Base-by-base conservation (phyloP, 2,797 vertebrate species). In the Presbytis comata region DNA sequence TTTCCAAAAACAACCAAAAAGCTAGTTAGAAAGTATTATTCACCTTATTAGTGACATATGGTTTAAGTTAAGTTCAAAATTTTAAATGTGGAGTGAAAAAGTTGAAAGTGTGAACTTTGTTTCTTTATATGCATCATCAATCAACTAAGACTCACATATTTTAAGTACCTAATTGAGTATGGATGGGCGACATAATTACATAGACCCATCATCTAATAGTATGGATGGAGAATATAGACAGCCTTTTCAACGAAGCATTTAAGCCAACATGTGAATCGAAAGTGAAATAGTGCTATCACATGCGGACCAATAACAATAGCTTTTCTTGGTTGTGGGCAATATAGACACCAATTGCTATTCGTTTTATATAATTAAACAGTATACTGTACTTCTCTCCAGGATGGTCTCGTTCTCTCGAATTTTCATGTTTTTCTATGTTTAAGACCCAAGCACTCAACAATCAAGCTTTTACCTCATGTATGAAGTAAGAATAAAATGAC, bases 31-130 rank as follows among this genome's bases (percentile, higher is more conserved):
- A 87, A 89, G 10, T 39, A 30, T 12, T 91, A 50, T 46, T 88
- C 79, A 81, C 78, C 44, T 91, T 67, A 83, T 57, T 81, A 53
- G 12, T 93, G 50, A 87, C 39, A 82, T 75, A 46, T 30, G 6
- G 76, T 88, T 91, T 41, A 70, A 75, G 28, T 78, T 93, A 94
- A 41, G 6, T 72, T 89, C 89, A 89, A 78, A 81, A 85, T 94
- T 94, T 94, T 82, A 64, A 72, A 91, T 96, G 80, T 93, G 28
- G 36, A 89, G 67, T 81, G 26, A 72, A 39, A 41, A 91, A 91
- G 13, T 50, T 88, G 41, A 85, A 94, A 91, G 28, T 3, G 6
- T 91, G 70, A 74, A 57, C 22, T 64, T 48, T 14, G 24, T 85
- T 92, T 91, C 75, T 85, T 91, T 30, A 39, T 72, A 30, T 5